Percentiles rank a stretch among this genome's conserved stretches.
Conservation (phyloP, 2,888 invertebrate species). For the Timema cristinae region DNA sequence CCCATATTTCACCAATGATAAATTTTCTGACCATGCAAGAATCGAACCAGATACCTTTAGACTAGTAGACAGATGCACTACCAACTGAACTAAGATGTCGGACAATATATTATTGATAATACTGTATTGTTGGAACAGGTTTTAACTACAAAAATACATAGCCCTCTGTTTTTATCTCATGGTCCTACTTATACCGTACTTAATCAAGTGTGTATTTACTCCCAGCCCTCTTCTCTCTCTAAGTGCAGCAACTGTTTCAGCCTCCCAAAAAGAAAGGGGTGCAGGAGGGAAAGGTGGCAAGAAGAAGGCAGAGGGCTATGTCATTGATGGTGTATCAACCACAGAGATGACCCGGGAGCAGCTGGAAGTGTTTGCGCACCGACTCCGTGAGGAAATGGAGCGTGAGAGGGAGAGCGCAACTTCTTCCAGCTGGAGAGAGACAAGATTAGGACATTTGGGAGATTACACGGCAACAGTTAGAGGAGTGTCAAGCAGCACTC, state of each 20-base stretch:
- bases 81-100: no score
- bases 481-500: slow-evolving; percentile 71
- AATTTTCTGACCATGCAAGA: no score
- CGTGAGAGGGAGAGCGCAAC: slow-evolving; percentile 90
- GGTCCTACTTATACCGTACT: no score
- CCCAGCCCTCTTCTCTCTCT: no score
- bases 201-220: no score
- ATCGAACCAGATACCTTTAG: no score
- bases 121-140: no score
- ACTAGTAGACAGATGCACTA: no score
- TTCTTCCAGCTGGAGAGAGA: slow-evolving; percentile 94
- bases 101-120: no score
- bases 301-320: slow-evolving; percentile 37
- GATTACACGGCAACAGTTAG: slow-evolving; percentile 83
- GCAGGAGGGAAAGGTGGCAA: slow-evolving; percentile 35
- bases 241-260: slow-evolving; percentile 13
- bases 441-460: slow-evolving; percentile 95
- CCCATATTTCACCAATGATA: no score
- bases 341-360: slow-evolving; percentile 90
- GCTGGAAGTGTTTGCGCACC: slow-evolving; percentile 80
- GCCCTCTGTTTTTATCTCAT: no score
- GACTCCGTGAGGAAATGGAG: slow-evolving; percentile 86
- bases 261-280: slow-evolving; percentile 31
- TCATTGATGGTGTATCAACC: slow-evolving; percentile 88
- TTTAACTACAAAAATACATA: no score